Evolutionary conservation across 1,140 invertebrate genomes (phyloP).

Genomic region (Steinernema khuongi): DNA sequence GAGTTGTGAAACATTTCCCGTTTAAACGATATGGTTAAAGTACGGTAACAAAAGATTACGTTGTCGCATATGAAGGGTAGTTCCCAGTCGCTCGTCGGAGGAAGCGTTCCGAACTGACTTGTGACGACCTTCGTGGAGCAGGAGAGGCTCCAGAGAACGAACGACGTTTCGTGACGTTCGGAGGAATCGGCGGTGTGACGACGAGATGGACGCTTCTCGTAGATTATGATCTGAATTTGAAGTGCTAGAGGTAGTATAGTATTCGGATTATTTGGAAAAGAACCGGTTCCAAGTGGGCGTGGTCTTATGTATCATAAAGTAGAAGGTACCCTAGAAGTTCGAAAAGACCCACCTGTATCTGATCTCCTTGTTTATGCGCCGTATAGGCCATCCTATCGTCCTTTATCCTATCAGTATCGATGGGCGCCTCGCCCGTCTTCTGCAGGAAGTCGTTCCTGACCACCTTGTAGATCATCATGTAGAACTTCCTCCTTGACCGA

Average conservation of each 20-base stretch:
- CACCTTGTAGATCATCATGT: neutral
- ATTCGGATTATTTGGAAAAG: no score
- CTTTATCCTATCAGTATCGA: neutral
- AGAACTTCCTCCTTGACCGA: neutral
- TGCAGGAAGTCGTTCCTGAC: neutral
- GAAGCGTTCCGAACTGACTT: neutral
- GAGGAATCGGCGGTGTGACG: neutral
- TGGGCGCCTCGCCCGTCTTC: neutral
- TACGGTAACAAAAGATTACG: neutral
- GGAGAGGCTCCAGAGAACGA: neutral
- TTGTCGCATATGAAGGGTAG: neutral
- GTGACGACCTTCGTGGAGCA: neutral
- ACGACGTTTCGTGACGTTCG: neutral
- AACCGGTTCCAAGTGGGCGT: no score
- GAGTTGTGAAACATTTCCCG: no score
- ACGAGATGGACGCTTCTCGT: neutral
- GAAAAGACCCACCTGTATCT: neutral
- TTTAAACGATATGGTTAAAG: no score
- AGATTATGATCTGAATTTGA: neutral
- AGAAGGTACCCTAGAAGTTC: neutral
- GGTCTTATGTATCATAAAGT: no score
- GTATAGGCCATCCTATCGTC: neutral
- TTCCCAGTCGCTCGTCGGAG: neutral
- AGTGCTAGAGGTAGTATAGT: no score
- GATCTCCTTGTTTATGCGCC: neutral